Percentiles rank a stretch among this genome's conserved stretches.
These are phyloP conservation scores for Bombyx mori DNA, from an alignment of 1,140 invertebrate genomes.

Conservation along the genomic window ASM3026992v2 NC_085127.1:8651001-8651500, in stretches of 20 bases:
- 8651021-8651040: constrained; percentile 64
- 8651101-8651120: constrained; percentile 86
- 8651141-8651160: constrained; percentile 91
- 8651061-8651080: constrained; percentile 75
- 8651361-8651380: constrained; percentile 94
- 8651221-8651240: constrained; percentile 87
- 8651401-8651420: constrained; percentile 93
- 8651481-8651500: constrained; percentile 91
- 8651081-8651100: constrained; percentile 92
- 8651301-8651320: constrained; percentile 88
- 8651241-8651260: constrained; percentile 87
- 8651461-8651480: constrained; percentile 91
- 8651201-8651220: constrained; percentile 82
- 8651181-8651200: constrained; percentile 90
- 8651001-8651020: too few species aligned
- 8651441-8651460: constrained; percentile 86
- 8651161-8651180: constrained; percentile 93
- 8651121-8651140: constrained; percentile 82
- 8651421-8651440: constrained; percentile 79
- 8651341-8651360: constrained; percentile 91
- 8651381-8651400: constrained; percentile 97
- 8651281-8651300: constrained; percentile 93
- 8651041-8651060: constrained; percentile 71
- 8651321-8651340: constrained; percentile 92
- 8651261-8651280: constrained; percentile 93